Evolutionary conservation across 2,888 invertebrate genomes (phyloP).

Genomic region (Aphidius colemani): DNA sequence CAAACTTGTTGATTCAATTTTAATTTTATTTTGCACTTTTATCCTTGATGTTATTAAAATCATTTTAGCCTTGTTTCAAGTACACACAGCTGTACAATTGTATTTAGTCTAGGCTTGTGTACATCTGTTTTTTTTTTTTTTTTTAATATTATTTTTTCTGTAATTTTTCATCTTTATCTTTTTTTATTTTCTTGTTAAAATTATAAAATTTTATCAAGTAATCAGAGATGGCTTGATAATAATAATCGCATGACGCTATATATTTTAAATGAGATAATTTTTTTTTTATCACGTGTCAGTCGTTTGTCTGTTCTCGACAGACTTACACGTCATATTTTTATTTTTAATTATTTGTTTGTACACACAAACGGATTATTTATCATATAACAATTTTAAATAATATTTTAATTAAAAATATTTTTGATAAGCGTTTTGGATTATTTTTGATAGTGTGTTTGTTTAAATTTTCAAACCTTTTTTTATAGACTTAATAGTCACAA

Average conservation of each 20-base stretch:
- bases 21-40: slow-evolving; percentile 5
- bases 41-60: slow-evolving; percentile 14
- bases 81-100: background rate
- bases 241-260: slow-evolving; percentile 42
- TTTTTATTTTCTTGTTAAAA: slow-evolving; percentile 8
- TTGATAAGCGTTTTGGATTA: too few relatives aligned
- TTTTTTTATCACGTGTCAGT: slow-evolving; percentile 21
- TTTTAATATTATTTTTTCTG: slow-evolving; percentile 5
- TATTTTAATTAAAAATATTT: too few relatives aligned
- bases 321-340: slow-evolving; percentile 1
- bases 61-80: background rate
- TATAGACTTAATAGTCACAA: background rate
- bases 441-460: background rate
- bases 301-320: slow-evolving; percentile 1
- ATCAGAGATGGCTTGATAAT: slow-evolving; percentile 40
- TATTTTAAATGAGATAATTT: slow-evolving; percentile 15
- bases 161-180: background rate
- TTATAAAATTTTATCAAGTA: slow-evolving; percentile 36
- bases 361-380: background rate
- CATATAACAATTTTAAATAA: too few relatives aligned
- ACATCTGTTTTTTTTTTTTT: slow-evolving; percentile 3
- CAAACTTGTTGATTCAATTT: slow-evolving; percentile 5
- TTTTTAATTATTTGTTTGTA: slow-evolving; percentile 3
- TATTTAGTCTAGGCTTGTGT: slow-evolving; percentile 2
- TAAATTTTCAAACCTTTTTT: too few relatives aligned